phyloP scores from a whole-genome alignment of 2,888 invertebrate genomes.

The Agrilus cyanescens region DNA sequence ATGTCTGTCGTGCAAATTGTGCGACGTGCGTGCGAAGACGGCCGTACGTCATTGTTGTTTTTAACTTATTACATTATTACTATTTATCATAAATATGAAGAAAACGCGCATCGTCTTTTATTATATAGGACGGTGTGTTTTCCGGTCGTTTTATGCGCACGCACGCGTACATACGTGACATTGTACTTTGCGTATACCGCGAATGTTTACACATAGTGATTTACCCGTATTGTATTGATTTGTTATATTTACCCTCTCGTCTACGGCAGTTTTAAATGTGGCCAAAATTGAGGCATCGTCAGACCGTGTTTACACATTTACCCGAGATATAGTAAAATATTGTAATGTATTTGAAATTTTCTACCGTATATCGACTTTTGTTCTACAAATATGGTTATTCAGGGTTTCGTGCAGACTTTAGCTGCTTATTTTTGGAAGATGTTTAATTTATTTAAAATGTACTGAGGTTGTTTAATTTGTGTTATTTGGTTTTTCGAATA shows the following conservation, averaged over 20 bases:
- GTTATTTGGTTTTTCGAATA: conserved; percentile 38
- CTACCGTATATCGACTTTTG: conserved; percentile 26
- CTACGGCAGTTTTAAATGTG: conserved; percentile 21
- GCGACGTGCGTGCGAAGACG: too few relatives aligned
- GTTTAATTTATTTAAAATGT: conserved; percentile 37
- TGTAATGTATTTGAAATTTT: conserved; percentile 14
- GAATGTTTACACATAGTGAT: conserved; percentile 16
- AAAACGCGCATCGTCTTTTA: background rate
- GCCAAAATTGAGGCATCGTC: conserved; percentile 15
- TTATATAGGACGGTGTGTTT: background rate
- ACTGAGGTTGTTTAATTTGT: conserved; percentile 39
- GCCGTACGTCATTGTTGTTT: conserved; percentile 1
- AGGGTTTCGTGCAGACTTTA: conserved; percentile 42
- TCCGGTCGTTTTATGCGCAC: conserved; percentile 7
- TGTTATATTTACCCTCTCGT: conserved; percentile 26
- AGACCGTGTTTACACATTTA: conserved; percentile 11
- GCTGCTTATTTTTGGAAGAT: conserved; percentile 39
- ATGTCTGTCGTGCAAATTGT: too few relatives aligned
- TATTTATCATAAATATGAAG: background rate
- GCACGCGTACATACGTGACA: conserved; percentile 5
- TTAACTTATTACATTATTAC: conserved; percentile 8
- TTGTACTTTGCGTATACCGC: conserved; percentile 10
- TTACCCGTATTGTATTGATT: conserved; percentile 20
- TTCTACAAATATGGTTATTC: conserved; percentile 36
- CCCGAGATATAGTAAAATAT: conserved; percentile 8